Conservation (phyloP, 1,140 invertebrate species). For the Myzus persicae region DNA sequence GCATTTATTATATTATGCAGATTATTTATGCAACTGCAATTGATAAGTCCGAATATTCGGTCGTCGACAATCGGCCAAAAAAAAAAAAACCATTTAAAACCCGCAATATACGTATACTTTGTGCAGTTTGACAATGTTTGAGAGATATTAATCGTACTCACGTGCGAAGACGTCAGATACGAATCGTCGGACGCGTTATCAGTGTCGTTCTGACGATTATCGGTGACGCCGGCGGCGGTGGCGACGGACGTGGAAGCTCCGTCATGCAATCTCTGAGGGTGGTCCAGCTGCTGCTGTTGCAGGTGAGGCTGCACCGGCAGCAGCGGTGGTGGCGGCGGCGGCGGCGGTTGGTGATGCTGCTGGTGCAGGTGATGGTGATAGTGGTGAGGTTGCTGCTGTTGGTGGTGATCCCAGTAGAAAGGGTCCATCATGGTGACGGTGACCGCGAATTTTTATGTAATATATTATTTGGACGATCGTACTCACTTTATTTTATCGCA, state of each 20-base stretch:
- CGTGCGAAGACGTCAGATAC: constrained; percentile 50
- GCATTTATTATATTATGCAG: background rate
- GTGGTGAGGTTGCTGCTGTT: background rate
- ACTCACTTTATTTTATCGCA: background rate
- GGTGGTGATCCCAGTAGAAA: constrained; percentile 49
- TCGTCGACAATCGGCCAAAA: background rate
- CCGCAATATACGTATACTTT: background rate
- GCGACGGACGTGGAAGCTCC: background rate
- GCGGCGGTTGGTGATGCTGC: background rate
- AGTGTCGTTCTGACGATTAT: background rate
- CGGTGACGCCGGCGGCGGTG: background rate
- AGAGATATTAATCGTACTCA: background rate
- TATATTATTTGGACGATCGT: background rate
- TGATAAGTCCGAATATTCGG: background rate
- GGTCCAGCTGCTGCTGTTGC: background rate
- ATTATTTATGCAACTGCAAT: too few species aligned
- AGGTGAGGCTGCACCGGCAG: background rate
- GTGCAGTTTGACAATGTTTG: too few species aligned
- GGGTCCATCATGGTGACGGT: constrained; percentile 23
- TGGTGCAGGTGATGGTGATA: constrained; percentile 9
- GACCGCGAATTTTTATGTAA: background rate
- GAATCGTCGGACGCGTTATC: constrained; percentile 54
- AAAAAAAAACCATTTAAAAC: background rate
- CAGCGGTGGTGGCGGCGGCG: background rate
- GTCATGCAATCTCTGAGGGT: background rate